Conservation (phyloP, 2,113 vertebrate species). For the Gymnobelideus leadbeateri region DNA sequence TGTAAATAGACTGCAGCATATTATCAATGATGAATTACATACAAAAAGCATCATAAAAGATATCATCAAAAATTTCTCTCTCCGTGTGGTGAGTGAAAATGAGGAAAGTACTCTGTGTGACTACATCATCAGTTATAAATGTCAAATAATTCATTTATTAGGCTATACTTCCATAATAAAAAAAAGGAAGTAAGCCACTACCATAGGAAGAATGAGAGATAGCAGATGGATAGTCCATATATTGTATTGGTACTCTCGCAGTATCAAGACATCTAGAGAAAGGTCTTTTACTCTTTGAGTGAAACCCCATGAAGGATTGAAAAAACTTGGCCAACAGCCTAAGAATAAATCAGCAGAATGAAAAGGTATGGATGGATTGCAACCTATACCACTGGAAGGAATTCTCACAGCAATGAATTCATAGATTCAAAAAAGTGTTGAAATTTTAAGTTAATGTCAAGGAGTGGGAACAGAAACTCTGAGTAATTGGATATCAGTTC, state of each 20-base stretch:
- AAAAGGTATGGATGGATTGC: neutral
- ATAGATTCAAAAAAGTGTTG: neutral
- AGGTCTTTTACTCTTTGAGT: neutral
- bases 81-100: neutral
- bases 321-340: neutral
- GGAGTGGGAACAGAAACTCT: slow-evolving; percentile 46
- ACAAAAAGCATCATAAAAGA: slow-evolving; percentile 4
- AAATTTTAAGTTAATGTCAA: slow-evolving; percentile 52
- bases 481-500: slow-evolving; percentile 57
- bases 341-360: neutral
- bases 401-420: neutral
- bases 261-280: neutral
- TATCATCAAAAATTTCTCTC: neutral
- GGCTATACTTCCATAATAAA: neutral
- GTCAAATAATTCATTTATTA: neutral
- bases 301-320: neutral
- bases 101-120: neutral
- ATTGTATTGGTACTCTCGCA: neutral
- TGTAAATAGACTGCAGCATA: neutral
- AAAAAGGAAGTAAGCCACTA: neutral
- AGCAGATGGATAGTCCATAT: neutral
- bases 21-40: neutral
- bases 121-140: neutral
- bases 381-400: neutral
- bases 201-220: neutral